A percentile compares a stretch with the other conserved stretches of the same genome.
These are phyloP conservation scores for Anneissia japonica DNA, from an alignment of 35 echinoderm and acorn worm genomes.

Conservation along the genomic window DNA sequence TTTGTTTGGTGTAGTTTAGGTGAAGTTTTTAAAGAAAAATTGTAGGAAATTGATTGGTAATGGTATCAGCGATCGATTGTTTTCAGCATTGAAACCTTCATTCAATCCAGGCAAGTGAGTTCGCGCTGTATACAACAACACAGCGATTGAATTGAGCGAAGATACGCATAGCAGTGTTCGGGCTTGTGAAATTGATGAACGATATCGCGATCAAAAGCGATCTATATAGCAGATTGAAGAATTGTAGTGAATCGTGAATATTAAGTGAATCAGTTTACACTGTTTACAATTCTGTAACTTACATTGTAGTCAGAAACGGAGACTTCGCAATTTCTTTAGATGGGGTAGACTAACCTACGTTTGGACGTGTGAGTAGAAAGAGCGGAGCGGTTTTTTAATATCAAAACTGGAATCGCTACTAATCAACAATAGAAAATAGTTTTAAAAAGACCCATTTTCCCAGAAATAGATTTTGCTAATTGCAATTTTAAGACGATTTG, in stretches of 20 bases:
- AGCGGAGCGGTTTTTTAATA: too few relatives aligned
- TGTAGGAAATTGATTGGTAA: slow-evolving; percentile 48
- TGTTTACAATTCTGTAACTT: too few relatives aligned
- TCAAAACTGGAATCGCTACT: too few relatives aligned
- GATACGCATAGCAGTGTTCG: background rate
- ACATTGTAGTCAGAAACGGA: too few relatives aligned
- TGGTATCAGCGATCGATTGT: slow-evolving; percentile 1
- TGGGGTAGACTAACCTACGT: too few relatives aligned
- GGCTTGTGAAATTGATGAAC: background rate
- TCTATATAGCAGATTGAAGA: background rate
- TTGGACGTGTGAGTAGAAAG: too few relatives aligned
- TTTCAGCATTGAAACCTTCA: background rate
- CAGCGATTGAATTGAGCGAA: background rate
- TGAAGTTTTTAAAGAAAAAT: background rate
- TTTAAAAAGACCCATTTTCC: too few relatives aligned
- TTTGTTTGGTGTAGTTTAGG: background rate
- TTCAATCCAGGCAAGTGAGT: background rate
- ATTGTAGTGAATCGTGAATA: background rate
- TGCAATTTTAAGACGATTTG: too few relatives aligned
- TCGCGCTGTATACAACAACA: background rate
- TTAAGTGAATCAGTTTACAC: background rate
- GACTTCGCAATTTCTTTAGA: too few relatives aligned
- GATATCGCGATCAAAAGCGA: background rate
- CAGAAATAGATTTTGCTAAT: too few relatives aligned
- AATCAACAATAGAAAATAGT: too few relatives aligned